These are phyloP conservation scores for Asobara japonica DNA, from an alignment of 1,140 invertebrate genomes.

Conservation along the genomic window DNA sequence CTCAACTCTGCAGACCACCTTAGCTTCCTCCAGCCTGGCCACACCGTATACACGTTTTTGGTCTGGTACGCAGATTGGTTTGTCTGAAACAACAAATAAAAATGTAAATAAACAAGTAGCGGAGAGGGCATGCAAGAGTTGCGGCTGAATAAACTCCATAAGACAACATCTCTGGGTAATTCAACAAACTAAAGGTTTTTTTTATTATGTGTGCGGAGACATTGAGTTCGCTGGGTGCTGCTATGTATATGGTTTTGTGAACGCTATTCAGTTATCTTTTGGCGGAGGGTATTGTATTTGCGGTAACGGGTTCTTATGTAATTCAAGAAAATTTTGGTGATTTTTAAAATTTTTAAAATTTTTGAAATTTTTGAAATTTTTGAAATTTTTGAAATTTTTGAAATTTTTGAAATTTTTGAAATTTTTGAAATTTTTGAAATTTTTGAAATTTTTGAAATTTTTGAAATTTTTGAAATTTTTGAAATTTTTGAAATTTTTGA, in stretches of 20 bases:
- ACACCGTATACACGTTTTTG: slow-evolving; percentile 87
- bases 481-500: too few species aligned
- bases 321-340: slow-evolving; percentile 17
- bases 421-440: too few species aligned
- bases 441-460: too few species aligned
- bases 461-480: too few species aligned
- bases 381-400: too few species aligned
- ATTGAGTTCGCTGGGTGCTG: neutral
- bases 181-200: neutral
- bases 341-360: too few species aligned
- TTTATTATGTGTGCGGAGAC: neutral
- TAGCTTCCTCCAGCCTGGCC: slow-evolving; percentile 82
- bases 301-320: neutral
- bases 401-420: too few species aligned
- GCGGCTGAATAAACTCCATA: neutral
- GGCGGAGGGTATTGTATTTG: slow-evolving; percentile 2
- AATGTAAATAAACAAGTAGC: neutral
- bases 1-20: slow-evolving; percentile 85
- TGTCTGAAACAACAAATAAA: slow-evolving; percentile 72
- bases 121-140: neutral
- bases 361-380: too few species aligned
- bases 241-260: neutral
- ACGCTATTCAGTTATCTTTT: neutral
- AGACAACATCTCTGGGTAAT: neutral
- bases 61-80: slow-evolving; percentile 81